Conservation (phyloP, 2,113 vertebrate genomes). For the Sitta europaea region DNA sequence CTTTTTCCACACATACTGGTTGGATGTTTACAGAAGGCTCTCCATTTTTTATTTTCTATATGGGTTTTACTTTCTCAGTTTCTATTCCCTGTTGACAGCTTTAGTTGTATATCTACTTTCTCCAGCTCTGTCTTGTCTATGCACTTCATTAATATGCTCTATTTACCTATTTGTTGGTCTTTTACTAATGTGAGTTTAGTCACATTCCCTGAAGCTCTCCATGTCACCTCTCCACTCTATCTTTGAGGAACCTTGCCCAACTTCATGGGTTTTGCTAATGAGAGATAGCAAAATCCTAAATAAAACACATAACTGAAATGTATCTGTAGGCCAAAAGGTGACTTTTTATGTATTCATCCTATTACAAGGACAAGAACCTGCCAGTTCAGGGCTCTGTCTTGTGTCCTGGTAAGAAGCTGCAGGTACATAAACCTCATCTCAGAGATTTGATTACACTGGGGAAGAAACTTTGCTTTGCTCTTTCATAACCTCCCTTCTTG, state of each 20-base stretch:
- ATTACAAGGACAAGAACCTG: not conserved
- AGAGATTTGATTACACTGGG: not conserved
- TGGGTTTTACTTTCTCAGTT: not conserved
- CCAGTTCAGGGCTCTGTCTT: not conserved
- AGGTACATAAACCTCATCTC: not conserved
- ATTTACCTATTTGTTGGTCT: not conserved
- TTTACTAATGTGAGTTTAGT: not conserved
- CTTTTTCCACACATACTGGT: not conserved
- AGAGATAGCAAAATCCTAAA: not conserved
- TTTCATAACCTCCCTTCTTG: not conserved
- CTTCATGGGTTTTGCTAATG: not conserved
- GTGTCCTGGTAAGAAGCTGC: not conserved
- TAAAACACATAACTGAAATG: not conserved
- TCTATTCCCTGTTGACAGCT: not conserved
- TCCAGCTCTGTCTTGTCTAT: not conserved
- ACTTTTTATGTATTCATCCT: not conserved
- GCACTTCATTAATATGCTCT: not conserved
- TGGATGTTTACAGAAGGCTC: not conserved
- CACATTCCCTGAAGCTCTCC: not conserved
- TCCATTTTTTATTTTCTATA: not conserved
- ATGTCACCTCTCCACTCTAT: not conserved
- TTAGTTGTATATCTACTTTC: not conserved
- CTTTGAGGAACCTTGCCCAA: not conserved
- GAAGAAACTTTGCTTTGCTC: not conserved
- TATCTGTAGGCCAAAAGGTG: not conserved